Base-by-base conservation (phyloP, 2,888 invertebrate species). In the Cetonia aurata region DNA sequence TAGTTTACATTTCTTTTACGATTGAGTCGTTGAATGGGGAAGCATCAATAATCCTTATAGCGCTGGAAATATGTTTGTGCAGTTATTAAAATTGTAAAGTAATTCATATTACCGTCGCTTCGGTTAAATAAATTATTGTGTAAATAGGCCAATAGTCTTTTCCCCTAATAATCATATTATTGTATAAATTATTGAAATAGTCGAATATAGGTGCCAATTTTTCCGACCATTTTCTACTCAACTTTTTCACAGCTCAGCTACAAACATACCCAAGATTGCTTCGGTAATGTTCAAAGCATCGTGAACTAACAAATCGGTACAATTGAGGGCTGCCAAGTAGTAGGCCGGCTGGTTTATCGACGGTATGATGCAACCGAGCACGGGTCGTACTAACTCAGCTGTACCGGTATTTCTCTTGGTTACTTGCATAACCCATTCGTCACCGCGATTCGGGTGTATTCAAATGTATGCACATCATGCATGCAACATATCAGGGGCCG, bases 361-460 rank as follows among this genome's bases (percentile, higher is more conserved):
- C 44, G 31, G 33, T 13, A 17, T 48, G 50, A 62, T 62, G 50
- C 50, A 62, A 50, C 33, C 15, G 50, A 31, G 13, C 37, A 8
- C 37, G 10, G 13, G 13, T 25, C 25, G 4, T 25, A 25, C 25
- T 25, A 25, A 48, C 17, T 31, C 48, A 15, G 13, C 31, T 50
- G 50, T 62, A 50, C 33, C 10, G 62, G 50, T 62, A 37, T 62
- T 62, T 50, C 50, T 50, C 25, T 50, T 48, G 62, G 62, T 50
- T 17, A 62, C 17, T 62, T 62, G 62, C 62, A 50, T 62, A 62
- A 62, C 50, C 62, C 12, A 55, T 25, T 31, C n/a, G 31, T 25
- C 55, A 25, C 6, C 12, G 46, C 10, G 50, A 50, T 50, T 50
- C 50, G 15, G 15, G 19, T 50, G 50, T 15, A 50, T 50, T 50